Conservation (phyloP, 2,797 vertebrate genomes). For the Molossus molossus region DNA sequence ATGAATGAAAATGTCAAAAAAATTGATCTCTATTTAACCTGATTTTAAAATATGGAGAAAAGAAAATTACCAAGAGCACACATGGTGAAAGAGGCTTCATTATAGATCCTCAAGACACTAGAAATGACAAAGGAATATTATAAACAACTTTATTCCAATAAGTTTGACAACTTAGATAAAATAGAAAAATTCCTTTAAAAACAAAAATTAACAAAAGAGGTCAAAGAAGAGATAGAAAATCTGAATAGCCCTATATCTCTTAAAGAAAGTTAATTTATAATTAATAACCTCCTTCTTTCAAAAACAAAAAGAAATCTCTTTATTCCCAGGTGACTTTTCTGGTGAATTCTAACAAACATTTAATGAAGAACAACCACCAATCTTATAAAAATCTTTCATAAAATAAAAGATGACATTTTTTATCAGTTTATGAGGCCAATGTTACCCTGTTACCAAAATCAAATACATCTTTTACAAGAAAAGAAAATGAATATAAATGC, state of each 20-base stretch:
- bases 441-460: not conserved
- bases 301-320: not conserved
- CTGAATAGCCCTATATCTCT: not conserved
- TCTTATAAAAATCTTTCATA: not conserved
- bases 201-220: not conserved
- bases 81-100: not conserved
- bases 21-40: not conserved
- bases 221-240: slow-evolving; percentile 30
- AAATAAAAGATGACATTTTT: not conserved
- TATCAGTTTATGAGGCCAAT: not conserved
- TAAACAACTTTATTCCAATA: not conserved
- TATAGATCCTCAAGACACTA: not conserved
- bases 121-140: slow-evolving; percentile 44
- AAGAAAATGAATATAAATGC: slow-evolving; percentile 25
- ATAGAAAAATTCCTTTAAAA: slow-evolving; percentile 7
- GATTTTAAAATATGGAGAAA: not conserved
- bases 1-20: not conserved
- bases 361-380: not conserved
- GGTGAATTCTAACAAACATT: slow-evolving; percentile 23
- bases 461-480: not conserved
- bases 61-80: not conserved
- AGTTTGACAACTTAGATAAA: not conserved
- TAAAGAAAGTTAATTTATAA: slow-evolving; percentile 43
- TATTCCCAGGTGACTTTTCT: not conserved
- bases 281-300: not conserved